phyloP scores from a whole-genome alignment of 2,797 vertebrate species.

The Distichodus sexfasciatus region DNA sequence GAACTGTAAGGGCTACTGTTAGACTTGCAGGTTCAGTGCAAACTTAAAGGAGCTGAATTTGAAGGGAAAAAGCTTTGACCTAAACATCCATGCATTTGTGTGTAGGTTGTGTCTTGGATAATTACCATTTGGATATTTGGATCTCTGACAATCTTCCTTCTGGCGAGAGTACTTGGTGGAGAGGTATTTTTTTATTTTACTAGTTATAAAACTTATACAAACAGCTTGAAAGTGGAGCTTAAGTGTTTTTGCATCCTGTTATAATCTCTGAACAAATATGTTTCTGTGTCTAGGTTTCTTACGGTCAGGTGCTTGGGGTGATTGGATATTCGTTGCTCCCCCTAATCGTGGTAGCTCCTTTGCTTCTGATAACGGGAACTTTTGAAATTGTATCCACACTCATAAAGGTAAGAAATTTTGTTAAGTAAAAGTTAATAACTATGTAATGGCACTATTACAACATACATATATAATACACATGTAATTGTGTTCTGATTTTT shows the following conservation, averaged over 20 bases:
- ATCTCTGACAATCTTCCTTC: slow-evolving; percentile 93
- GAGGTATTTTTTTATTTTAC: slow-evolving; percentile 74
- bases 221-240: too few relatives aligned
- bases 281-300: slow-evolving; percentile 98
- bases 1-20: too few relatives aligned
- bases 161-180: slow-evolving; percentile 96
- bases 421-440: too few relatives aligned
- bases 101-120: slow-evolving; percentile 97
- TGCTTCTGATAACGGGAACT: slow-evolving; percentile 88
- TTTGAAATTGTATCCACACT: slow-evolving; percentile 91
- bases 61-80: not conserved
- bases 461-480: too few relatives aligned
- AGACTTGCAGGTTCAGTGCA: too few relatives aligned
- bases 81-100: not conserved
- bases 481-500: not conserved
- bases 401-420: slow-evolving; percentile 87
- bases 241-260: not conserved
- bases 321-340: slow-evolving; percentile 98
- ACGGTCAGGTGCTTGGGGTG: slow-evolving; percentile 96
- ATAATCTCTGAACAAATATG: not conserved
- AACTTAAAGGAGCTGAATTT: too few relatives aligned
- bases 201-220: too few relatives aligned
- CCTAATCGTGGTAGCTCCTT: slow-evolving; percentile 93
- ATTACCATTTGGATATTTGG: slow-evolving; percentile 99
- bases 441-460: too few relatives aligned